These are phyloP conservation scores for Alosa sapidissima DNA, from an alignment of 2,797 vertebrate genomes.

Conservation along the genomic window DNA sequence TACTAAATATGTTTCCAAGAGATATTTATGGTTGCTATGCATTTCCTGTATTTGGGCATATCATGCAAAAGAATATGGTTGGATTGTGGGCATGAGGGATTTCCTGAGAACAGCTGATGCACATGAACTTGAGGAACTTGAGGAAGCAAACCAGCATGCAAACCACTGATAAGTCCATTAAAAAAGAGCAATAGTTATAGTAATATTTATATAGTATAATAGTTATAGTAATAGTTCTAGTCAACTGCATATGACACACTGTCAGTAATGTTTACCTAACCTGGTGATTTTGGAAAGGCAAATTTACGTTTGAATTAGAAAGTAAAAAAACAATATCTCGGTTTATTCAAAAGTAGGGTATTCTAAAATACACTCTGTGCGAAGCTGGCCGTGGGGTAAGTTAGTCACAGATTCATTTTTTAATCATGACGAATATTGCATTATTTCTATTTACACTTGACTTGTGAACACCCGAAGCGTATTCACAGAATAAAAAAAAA, in stretches of 20 bases:
- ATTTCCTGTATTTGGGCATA: background rate
- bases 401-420: background rate
- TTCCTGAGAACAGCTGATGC: background rate
- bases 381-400: background rate
- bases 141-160: conserved; percentile 33
- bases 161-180: conserved; percentile 41
- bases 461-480: background rate
- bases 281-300: conserved; percentile 10
- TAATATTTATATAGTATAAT: too few species aligned
- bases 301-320: conserved; percentile 1
- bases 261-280: conserved; percentile 18
- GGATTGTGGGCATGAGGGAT: background rate
- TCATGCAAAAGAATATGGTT: background rate
- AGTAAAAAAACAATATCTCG: background rate
- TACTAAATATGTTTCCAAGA: background rate
- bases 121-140: conserved; percentile 28
- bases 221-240: background rate
- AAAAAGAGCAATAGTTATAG: conserved; percentile 15
- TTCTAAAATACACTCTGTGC: background rate
- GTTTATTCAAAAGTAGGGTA: background rate
- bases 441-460: background rate
- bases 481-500: background rate
- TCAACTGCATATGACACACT: conserved; percentile 20
- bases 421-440: background rate
- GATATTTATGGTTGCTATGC: background rate